Evolutionary conservation across 2,797 vertebrate species (phyloP).

Genomic region (Cryptoblepharus egeriae): DNA sequence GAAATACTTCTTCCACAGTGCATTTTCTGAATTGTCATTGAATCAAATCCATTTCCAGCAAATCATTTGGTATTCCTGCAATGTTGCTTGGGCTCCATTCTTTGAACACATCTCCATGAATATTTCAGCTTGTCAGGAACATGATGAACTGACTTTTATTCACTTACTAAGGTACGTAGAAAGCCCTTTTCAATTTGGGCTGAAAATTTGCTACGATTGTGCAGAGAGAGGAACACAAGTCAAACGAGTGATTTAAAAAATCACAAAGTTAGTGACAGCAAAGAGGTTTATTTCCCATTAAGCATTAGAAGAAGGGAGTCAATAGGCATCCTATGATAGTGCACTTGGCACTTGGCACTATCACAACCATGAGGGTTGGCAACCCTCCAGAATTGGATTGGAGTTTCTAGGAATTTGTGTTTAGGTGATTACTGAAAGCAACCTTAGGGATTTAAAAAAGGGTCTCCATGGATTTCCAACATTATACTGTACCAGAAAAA

Average conservation of each 20-base stretch:
- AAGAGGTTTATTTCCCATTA: not conserved
- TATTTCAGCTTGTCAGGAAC: conserved; percentile 18
- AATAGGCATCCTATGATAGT: not conserved
- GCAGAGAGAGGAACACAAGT: conserved; percentile 26
- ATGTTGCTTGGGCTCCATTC: conserved; percentile 4
- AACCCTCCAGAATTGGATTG: too few relatives aligned
- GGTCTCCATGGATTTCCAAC: too few relatives aligned
- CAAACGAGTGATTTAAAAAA: conserved; percentile 12
- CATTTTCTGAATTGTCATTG: conserved; percentile 10
- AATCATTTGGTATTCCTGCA: conserved; percentile 22
- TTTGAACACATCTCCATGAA: conserved; percentile 5
- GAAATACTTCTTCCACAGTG: not conserved
- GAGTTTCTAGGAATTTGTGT: too few relatives aligned
- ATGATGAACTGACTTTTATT: conserved; percentile 24
- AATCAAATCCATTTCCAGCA: conserved; percentile 45
- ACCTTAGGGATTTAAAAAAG: too few relatives aligned
- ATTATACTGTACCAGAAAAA: too few relatives aligned
- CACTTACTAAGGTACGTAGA: not conserved
- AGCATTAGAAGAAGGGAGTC: not conserved
- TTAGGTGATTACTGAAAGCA: too few relatives aligned
- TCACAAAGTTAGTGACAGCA: not conserved
- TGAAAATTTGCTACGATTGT: conserved; percentile 22
- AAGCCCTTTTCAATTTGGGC: not conserved
- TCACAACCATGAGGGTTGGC: too few relatives aligned
- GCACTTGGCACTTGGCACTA: too few relatives aligned